Base-by-base conservation (phyloP, 2,797 vertebrate species). In the Phoeniculus purpureus region DNA sequence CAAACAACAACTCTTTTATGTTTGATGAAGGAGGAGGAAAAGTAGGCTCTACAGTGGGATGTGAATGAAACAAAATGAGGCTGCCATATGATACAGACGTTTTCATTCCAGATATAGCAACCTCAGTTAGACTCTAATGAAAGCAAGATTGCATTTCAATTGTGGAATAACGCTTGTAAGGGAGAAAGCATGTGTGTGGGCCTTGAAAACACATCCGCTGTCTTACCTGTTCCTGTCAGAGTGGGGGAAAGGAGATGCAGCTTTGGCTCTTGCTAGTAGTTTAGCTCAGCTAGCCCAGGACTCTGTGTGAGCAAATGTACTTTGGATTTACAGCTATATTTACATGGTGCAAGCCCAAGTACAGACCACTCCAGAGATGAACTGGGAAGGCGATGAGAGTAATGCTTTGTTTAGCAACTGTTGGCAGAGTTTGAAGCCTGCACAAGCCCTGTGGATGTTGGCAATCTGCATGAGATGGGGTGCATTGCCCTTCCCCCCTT, bases 1-100 rank as follows among this genome's bases (percentile, higher is more conserved):
- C 96, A 97, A 96, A 97, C 94, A 96, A 96, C 97, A 97, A 92
- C 93, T 92, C 86, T 94, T 90, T 48, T 87, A 86, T 60, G 15
- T 85, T 66, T 91, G 88, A 92, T 85, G 91, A 27, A 81, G 37
- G 71, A 92, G 81, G 91, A 81, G 92, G 66, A 85, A 81, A 59
- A 40, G 62, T 32, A 91, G 86, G 72, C n/a, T 58, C 72, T 88
- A 17, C 40, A 20, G 26, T 32, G 76, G 12, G 27, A 66, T 76
- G 71, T 17, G 87, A 87, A 80, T 76, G 91, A 92, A 85, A 79
- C 84, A 72, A 88, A 86, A 82, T 59, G 85, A 76, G 89, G 61
- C 52, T 92, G 75, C 73, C 76, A 58, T 77, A 81, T 51, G 87
- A 95, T 88, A 60, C 84, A 67, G 70, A 70, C 6, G 1, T 64